These are phyloP conservation scores for Atrichornis clamosus DNA, from an alignment of 2,113 vertebrate species.

Conservation along the genomic window DNA sequence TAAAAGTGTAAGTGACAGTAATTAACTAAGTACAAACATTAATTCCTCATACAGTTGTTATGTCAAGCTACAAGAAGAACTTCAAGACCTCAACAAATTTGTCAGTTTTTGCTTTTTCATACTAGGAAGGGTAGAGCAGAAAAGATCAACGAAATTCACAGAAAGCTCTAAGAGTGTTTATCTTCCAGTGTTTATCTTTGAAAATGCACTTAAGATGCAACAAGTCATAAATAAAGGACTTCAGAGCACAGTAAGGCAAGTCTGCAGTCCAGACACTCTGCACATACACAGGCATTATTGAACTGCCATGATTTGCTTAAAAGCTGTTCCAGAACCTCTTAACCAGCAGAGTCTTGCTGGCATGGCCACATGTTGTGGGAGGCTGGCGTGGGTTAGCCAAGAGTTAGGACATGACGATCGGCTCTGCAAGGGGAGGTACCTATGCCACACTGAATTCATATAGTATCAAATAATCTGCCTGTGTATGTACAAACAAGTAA, in stretches of 20 bases:
- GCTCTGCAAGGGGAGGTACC: neutral
- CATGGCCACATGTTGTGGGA: fast-evolving
- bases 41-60: neutral
- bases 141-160: neutral
- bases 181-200: neutral
- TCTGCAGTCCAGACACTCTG: neutral
- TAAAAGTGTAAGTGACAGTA: neutral
- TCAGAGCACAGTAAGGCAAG: neutral
- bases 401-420: neutral
- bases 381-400: neutral
- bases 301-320: neutral
- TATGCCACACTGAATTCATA: fast-evolving
- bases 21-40: neutral
- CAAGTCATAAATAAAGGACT: neutral
- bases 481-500: neutral
- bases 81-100: neutral
- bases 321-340: neutral
- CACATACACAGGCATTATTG: neutral
- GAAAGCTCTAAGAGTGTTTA: neutral
- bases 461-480: neutral
- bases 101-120: neutral
- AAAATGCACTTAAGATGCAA: neutral
- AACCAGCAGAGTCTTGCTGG: neutral
- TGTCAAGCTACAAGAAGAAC: neutral
- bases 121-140: neutral